Base-by-base conservation (phyloP, 2,888 invertebrate genomes). In the Xylota sylvarum region DNA sequence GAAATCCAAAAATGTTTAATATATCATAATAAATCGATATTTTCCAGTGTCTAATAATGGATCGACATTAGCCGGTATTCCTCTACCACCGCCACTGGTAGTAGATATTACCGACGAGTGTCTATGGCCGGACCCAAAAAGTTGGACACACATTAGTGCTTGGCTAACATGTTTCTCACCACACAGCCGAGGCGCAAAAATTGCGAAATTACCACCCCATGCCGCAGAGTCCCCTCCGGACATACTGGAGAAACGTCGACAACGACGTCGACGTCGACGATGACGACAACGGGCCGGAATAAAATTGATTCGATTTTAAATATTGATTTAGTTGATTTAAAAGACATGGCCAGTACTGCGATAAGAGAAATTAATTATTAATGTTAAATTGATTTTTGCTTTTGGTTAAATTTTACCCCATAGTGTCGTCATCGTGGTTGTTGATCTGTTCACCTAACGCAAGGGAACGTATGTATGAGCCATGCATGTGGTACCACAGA, bases 271-370 rank as follows among this genome's bases (percentile, higher is more conserved):
- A 37, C 43, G 19, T 48, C 9, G 17, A 19, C 17, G n/a, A n/a
- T n/a, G 69, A 19, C 43, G 17, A 1, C 14, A 40, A 58, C 76
- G 52, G 67, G 43, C 48, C 65, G 86, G 43, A 82, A 82, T 78
- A 79, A 80, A 88, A 91, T 92, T 91, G 91, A 92, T 92, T 91
- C 90, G 91, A 91, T 92, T 92, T 92, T 92, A 92, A 91, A 91
- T 91, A 92, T 91, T 91, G 91, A 91, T 91, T 91, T 91, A 91
- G 91, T 91, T 90, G 91, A 92, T 91, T 91, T 92, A 91, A 88
- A 89, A 89, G 89, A 89, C 89, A 89, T 88, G 89, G 79, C 87
- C 79, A 79, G 88, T 89, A 65, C 88, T 50, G 84, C 87, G 89
- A 89, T 89, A 89, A 89, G 89, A 88, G 89, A 91, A 91, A 91